Percentiles rank a stretch among this genome's conserved stretches.
Evolutionary conservation across 2,113 vertebrate genomes (phyloP).

Genomic region (Albula glossodonta): DNA sequence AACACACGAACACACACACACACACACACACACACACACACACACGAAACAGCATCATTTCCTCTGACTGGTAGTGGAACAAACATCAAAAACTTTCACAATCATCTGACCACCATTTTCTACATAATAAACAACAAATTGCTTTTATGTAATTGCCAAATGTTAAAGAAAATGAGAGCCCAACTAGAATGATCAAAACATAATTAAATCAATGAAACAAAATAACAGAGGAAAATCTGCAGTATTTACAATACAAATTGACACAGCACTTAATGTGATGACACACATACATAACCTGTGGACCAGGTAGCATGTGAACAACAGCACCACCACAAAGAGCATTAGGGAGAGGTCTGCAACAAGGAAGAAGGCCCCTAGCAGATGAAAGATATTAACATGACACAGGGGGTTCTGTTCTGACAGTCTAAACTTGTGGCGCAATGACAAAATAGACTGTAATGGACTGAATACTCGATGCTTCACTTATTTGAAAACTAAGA

Average conservation of each 20-base stretch:
- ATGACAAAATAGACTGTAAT: no score
- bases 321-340: conserved; percentile 35
- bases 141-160: no score
- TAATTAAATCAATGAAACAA: neutral
- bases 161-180: neutral
- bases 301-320: conserved; percentile 32
- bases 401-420: no score
- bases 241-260: conserved; percentile 31
- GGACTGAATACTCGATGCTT: no score
- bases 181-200: conserved; percentile 2
- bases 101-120: conserved; percentile 15
- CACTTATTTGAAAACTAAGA: no score
- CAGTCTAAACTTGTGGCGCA: no score
- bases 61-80: conserved; percentile 39
- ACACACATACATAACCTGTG: conserved; percentile 7
- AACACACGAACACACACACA: no score
- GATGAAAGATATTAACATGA: neutral
- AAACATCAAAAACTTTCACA: conserved; percentile 26
- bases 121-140: conserved; percentile 12
- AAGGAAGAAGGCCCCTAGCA: neutral
- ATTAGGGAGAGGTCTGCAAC: conserved; percentile 24
- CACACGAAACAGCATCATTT: conserved; percentile 48
- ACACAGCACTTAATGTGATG: conserved; percentile 34
- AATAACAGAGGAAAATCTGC: conserved; percentile 54
- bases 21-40: no score